Evolutionary conservation across 1,140 invertebrate species (phyloP).

Genomic region (Batillaria attramentaria): DNA sequence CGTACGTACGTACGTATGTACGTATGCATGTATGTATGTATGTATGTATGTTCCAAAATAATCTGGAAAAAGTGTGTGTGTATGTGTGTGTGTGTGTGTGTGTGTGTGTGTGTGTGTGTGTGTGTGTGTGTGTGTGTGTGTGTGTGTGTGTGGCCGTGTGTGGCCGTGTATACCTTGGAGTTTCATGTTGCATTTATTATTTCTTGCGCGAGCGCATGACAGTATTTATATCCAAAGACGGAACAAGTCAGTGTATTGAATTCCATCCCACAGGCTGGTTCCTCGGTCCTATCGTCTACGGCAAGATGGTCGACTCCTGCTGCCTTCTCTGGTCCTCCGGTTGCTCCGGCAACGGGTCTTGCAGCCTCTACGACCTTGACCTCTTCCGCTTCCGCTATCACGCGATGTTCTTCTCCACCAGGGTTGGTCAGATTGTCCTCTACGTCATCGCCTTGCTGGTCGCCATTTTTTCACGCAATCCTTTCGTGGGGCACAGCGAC

Average conservation of each 20-base stretch:
- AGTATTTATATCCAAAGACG: background rate
- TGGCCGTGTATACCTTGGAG: too few species aligned
- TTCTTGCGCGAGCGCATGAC: background rate
- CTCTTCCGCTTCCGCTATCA: conserved; percentile 16
- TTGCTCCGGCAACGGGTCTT: conserved; percentile 4
- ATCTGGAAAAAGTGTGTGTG: too few species aligned
- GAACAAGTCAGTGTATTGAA: background rate
- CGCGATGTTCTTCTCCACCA: background rate
- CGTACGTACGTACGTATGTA: too few species aligned
- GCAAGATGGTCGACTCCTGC: conserved; percentile 46
- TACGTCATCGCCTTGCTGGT: background rate
- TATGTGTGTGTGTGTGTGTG: background rate
- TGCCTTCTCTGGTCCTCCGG: conserved; percentile 38
- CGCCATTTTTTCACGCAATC: background rate
- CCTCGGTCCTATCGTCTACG: conserved; percentile 53
- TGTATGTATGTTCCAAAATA: too few species aligned
- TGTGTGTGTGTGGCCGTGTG: too few species aligned
- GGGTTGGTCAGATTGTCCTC: background rate
- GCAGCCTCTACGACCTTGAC: background rate
- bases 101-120: background rate
- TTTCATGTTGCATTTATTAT: too few species aligned
- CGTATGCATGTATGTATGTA: too few species aligned
- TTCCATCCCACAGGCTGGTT: conserved; percentile 53
- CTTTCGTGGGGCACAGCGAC: background rate
- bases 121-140: too few species aligned